Conservation (phyloP, 92 coral and sea anemone genomes). For the Zoanthus sociatus region DNA sequence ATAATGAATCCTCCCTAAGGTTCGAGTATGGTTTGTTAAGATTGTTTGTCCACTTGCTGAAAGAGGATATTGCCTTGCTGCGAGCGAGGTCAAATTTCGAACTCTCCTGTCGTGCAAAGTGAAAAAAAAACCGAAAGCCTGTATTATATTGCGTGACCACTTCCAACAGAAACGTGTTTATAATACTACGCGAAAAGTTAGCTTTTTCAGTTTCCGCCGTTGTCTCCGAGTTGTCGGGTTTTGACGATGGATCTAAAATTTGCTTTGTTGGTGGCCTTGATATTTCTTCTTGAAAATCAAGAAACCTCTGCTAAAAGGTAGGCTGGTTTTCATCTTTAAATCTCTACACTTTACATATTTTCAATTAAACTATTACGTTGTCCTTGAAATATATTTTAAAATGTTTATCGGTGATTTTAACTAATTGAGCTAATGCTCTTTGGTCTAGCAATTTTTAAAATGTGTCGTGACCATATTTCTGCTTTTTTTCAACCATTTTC, state of each 20-base stretch:
- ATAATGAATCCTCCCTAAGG: too few relatives aligned
- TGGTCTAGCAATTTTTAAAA: too few relatives aligned
- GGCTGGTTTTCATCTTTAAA: background rate
- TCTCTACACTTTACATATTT: background rate
- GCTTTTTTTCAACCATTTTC: too few relatives aligned
- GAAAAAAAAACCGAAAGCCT: background rate
- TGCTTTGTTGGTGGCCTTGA: constrained; percentile 33
- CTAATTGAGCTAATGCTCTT: too few relatives aligned
- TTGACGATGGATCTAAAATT: constrained; percentile 29
- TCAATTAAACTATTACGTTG: too few relatives aligned
- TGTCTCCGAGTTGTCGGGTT: background rate
- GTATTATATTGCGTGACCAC: constrained; percentile 32
- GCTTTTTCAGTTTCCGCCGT: constrained; percentile 22
- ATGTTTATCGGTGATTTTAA: too few relatives aligned
- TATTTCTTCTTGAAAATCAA: constrained; percentile 10
- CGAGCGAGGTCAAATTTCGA: constrained; percentile 5
- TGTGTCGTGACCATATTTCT: too few relatives aligned
- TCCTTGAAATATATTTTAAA: too few relatives aligned
- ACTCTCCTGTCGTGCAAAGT: background rate
- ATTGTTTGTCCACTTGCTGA: background rate
- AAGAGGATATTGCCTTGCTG: background rate
- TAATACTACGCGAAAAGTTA: constrained; percentile 8
- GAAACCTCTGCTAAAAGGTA: constrained; percentile 34
- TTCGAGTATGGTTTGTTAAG: too few relatives aligned
- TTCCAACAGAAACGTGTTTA: constrained; percentile 21